Conservation (phyloP, 2,113 vertebrate genomes). For the Notothenia rossii region DNA sequence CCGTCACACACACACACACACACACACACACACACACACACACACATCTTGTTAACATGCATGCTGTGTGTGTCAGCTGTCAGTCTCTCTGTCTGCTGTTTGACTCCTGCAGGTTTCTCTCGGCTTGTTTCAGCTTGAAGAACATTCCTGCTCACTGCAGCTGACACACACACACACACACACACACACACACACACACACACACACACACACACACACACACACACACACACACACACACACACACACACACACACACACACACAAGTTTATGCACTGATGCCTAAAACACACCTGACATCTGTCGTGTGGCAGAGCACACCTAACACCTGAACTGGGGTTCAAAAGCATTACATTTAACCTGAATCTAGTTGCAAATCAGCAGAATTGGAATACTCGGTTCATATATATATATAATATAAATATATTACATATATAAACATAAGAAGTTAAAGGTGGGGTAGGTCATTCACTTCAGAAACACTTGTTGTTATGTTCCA, state of each 20-base stretch:
- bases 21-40: no score
- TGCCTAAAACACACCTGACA: not conserved
- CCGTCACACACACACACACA: not conserved
- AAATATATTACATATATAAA: no score
- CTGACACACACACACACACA: conserved; percentile 12
- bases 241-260: not conserved
- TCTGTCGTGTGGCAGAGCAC: conserved; percentile 3
- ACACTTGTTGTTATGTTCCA: no score
- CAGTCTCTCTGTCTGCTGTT: not conserved
- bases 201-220: conserved; percentile 2
- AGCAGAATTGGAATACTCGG: not conserved
- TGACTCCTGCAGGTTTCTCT: not conserved
- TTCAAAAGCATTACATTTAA: not conserved
- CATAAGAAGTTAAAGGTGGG: no score
- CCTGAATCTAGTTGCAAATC: not conserved
- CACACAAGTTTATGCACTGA: not conserved
- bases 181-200: no score
- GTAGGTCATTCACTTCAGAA: no score
- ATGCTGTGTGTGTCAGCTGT: not conserved
- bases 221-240: not conserved
- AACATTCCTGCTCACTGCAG: conserved; percentile 47
- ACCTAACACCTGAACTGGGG: not conserved
- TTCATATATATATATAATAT: no score
- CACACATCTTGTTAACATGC: no score
- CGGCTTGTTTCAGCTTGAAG: conserved; percentile 59